Base-by-base conservation (phyloP, 2,888 invertebrate genomes). In the Acleris sparsana region DNA sequence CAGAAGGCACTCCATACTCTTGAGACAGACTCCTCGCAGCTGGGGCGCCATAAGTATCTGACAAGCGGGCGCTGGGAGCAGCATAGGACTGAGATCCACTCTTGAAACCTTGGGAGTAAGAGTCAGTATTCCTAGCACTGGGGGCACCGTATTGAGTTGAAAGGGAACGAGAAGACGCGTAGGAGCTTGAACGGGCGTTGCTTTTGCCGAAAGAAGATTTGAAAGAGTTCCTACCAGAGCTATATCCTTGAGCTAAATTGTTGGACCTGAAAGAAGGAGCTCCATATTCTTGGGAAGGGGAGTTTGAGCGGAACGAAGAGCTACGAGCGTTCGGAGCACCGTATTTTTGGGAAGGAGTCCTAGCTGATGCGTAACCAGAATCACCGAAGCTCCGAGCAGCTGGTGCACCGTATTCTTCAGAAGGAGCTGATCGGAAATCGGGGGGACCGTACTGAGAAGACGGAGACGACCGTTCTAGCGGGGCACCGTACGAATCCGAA, bases 1-100 rank as follows among this genome's bases (percentile, higher is more conserved):
- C 70, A 29, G 87, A 80, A 39, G 94, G 93, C n/a, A 86, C 88
- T 43, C 93, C 93, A 69, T 94, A 93, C 63, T 88, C 89, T 62
- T 88, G 85, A 58, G 93, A 89, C 4, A 72, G 53, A 29, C 72
- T 70, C 57, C 71, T 70, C 56, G 62, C 72, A 66, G 70, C 75
- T 1, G 76, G 77, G 0, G 69, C 73, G 22, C 75, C 78, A 68
- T 86, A 87, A 0, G 79, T 76, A 22, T 83, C 83, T 2, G 83
- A 80, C 43, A 80, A 48, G 18, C 78, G 75, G 9, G 78, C 76
- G 46, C 71, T 79, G 7, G 84, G 81, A 22, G 75, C 75, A n/a
- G 74, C 74, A 49, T 83, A 82, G 6, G 77, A 72, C 48, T 77
- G 75, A 61, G 91, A 87, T 67, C 83, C 84, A 20, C 88, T 65